Base-by-base conservation (phyloP, 2,888 invertebrate species). In the Crioceris asparagi region DNA sequence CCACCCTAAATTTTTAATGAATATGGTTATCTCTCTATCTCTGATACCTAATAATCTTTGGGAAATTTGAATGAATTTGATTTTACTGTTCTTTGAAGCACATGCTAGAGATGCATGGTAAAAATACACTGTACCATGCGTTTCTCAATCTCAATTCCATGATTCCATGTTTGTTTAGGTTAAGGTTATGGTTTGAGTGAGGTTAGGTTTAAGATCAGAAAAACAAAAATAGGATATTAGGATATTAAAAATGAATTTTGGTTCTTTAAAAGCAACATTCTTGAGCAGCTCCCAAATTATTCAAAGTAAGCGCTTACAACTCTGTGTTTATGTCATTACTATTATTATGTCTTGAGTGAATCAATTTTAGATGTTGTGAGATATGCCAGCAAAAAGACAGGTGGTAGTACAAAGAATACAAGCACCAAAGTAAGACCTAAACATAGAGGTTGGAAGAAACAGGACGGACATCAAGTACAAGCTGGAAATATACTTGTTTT, bases 391-490 rank as follows among this genome's bases (percentile, higher is more conserved):
- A 86, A 85, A 56, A 87, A 86, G 57, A 70, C 79, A 10, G 73
- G 79, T 33, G 74, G 77, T 2, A 82, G 79, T 65, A 79, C 83
- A 7, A 71, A 72, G 46, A 85, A 83, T 55, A 72, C 69, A 1
- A 75, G 71, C 50, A 72, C 76, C 11, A 77, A 79, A 55, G 66
- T 72, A 0, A 74, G 71, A 51, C 80, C 85, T 1, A 86, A 87
- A 56, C 83, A 79, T 51, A 72, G 85, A 56, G 84, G 84, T 1
- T 79, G 80, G 75, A 79, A 76, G 51, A 75, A 75, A n/a, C 78
- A 79, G 50, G 83, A 85, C 53, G 83, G 84, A 1, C 63, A 70
- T 48, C 54, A 49, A 40, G 85, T 85, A 3, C 64, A 74, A 32
- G 60, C 70, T 7, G 83, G 84, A 25, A 74, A 75, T 32, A 74